A percentile compares a stretch with the other conserved stretches of the same genome.
Conservation (phyloP, 2,888 invertebrate genomes). For the Hypsopygia costalis region DNA sequence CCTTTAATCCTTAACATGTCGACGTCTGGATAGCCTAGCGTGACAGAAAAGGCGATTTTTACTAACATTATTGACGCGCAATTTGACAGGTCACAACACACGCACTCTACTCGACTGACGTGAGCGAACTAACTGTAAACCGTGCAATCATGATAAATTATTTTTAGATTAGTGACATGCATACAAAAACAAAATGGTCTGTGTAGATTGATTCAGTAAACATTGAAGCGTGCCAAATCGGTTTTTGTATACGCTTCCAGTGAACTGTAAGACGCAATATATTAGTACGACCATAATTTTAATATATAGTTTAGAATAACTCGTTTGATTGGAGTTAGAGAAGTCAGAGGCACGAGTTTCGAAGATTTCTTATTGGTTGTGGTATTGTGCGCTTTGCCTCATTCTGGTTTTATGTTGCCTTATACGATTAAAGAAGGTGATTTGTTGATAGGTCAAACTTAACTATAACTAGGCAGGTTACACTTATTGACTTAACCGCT, state of each 20-base stretch:
- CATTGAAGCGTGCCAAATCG: constrained; percentile 35
- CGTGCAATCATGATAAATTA: constrained; percentile 27
- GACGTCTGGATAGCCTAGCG: constrained; percentile 45
- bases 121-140: constrained; percentile 33
- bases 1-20: constrained; percentile 62
- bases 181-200: constrained; percentile 25
- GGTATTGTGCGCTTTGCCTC: too few relatives aligned
- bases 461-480: too few relatives aligned
- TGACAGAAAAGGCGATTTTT: constrained; percentile 52
- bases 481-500: too few relatives aligned
- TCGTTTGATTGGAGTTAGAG: not conserved
- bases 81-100: constrained; percentile 25
- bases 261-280: constrained; percentile 1
- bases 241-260: constrained; percentile 12
- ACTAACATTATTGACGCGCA: constrained; percentile 44
- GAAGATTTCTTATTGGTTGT: too few relatives aligned
- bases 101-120: constrained; percentile 37
- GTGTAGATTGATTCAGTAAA: constrained; percentile 22
- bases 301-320: constrained; percentile 1
- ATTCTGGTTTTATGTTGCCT: too few relatives aligned
- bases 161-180: constrained; percentile 37
- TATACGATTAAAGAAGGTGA: too few relatives aligned
- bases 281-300: not conserved
- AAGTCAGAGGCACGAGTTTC: too few relatives aligned
- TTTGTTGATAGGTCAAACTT: too few relatives aligned